These are phyloP conservation scores for Vimba vimba DNA, from an alignment of 2,113 vertebrate species.

Conservation along the genomic window DNA sequence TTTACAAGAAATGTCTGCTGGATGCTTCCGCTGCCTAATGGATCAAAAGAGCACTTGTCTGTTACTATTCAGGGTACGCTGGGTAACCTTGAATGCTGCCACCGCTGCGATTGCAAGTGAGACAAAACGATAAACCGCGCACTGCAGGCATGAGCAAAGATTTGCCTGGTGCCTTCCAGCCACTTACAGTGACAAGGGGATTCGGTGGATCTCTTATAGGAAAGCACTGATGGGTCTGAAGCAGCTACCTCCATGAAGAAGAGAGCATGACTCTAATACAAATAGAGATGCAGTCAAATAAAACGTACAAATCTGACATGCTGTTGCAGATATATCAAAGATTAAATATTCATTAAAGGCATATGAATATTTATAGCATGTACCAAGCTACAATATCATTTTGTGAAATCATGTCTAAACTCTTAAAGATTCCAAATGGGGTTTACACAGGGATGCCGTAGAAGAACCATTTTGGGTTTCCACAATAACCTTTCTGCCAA, in stretches of 20 bases:
- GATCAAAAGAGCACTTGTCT: slow-evolving; percentile 38
- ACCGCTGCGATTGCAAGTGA: not conserved
- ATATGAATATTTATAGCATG: not conserved
- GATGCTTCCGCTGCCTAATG: slow-evolving; percentile 33
- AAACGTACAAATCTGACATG: no score
- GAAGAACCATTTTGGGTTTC: no score
- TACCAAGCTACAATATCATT: not conserved
- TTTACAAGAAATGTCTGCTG: slow-evolving; percentile 27
- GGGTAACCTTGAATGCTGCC: slow-evolving; percentile 25
- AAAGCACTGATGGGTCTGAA: not conserved
- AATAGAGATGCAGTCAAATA: no score
- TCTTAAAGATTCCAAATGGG: no score
- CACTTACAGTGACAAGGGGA: not conserved
- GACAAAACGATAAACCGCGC: not conserved
- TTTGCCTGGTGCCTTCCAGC: not conserved
- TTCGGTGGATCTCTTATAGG: not conserved
- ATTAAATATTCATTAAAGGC: not conserved
- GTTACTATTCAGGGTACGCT: slow-evolving; percentile 18
- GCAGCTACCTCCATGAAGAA: not conserved
- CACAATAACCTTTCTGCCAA: no score
- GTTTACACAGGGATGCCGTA: no score
- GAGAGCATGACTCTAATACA: not conserved
- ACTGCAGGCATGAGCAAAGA: slow-evolving; percentile 23
- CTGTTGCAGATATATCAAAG: not conserved
- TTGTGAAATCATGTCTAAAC: not conserved